Base-by-base conservation (phyloP, 2,113 vertebrate genomes). In the Microcebus griseorufus region DNA sequence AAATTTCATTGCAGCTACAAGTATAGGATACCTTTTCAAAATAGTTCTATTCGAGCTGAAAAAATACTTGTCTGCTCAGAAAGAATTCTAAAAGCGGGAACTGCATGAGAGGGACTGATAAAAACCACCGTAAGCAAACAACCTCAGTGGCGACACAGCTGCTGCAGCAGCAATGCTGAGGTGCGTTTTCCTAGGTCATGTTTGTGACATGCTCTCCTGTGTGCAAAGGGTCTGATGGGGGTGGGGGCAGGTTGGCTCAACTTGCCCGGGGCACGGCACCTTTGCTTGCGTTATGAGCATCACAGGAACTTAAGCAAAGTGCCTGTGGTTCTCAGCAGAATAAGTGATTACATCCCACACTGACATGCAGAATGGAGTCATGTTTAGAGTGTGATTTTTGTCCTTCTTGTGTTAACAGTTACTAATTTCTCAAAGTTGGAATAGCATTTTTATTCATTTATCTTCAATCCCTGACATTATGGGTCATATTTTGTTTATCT, bases 261-360 rank as follows among this genome's bases (percentile, higher is more conserved):
- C 23, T 42, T 5, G 7, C 13, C 64, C 27, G 14, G 70, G n/a
- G 55, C 17, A 27, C 6, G 0, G 6, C 29, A 58, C 9, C 45
- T 58, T 42, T 78, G 13, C 2, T 3, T 8, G 25, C 18, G 2
- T 48, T 5, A 45, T 32, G 34, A 79, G 60, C 5, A 18, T 39
- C n/a, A 34, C n/a, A 55, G 39, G n/a, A 64, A 6, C 37, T 25
- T 55, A 42, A 22, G 37, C 32, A 14, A 0, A 13, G 45, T 9
- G n/a, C 10, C 34, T 16, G 8, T 8, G 8, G 13, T 2, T 0
- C 62, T 53, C 4, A 0, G 45, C 0, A 10, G 65, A 45, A 9
- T 29, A 70, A 42, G 72, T 11, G 5, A 3, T 18, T 3, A 9
- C 18, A 3, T 20, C 3, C 14, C 2, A 1, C 4, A 8, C 20